These are phyloP conservation scores for Aricia artaxerxes DNA, from an alignment of 2,888 invertebrate genomes.

Conservation along the genomic window DNA sequence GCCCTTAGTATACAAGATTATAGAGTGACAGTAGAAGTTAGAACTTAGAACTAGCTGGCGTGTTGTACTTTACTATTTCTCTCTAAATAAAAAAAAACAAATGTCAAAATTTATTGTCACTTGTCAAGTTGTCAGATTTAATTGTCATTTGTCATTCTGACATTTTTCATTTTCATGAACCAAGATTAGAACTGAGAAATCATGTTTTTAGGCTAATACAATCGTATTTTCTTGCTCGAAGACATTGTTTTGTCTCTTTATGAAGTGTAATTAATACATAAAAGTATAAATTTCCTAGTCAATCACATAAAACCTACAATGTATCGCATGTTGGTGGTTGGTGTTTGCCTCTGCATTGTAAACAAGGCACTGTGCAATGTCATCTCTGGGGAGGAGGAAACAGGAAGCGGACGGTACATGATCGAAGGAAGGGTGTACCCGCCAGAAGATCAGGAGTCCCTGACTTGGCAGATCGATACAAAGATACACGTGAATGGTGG, in stretches of 20 bases:
- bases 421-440: constrained; percentile 92
- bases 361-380: constrained; percentile 49
- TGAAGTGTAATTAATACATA: not conserved
- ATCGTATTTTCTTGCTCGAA: not conserved
- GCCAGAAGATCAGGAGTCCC: constrained; percentile 81
- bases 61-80: too few species aligned
- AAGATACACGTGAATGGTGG: constrained; percentile 93
- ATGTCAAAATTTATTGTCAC: too few species aligned
- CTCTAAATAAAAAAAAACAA: too few species aligned
- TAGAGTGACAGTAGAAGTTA: too few species aligned
- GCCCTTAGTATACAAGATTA: too few species aligned
- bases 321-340: constrained; percentile 35
- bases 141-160: too few species aligned
- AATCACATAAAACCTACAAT: constrained; percentile 30
- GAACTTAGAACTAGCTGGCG: too few species aligned
- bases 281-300: not conserved
- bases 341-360: constrained; percentile 33
- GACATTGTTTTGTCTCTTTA: not conserved
- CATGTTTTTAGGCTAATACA: not conserved
- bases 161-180: not conserved
- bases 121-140: too few species aligned
- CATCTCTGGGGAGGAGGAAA: constrained; percentile 63
- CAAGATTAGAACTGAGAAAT: not conserved
- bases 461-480: constrained; percentile 88
- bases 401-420: constrained; percentile 81